Evolutionary conservation across 2,797 vertebrate genomes (phyloP).

Genomic region (Lepus oiostolus): DNA sequence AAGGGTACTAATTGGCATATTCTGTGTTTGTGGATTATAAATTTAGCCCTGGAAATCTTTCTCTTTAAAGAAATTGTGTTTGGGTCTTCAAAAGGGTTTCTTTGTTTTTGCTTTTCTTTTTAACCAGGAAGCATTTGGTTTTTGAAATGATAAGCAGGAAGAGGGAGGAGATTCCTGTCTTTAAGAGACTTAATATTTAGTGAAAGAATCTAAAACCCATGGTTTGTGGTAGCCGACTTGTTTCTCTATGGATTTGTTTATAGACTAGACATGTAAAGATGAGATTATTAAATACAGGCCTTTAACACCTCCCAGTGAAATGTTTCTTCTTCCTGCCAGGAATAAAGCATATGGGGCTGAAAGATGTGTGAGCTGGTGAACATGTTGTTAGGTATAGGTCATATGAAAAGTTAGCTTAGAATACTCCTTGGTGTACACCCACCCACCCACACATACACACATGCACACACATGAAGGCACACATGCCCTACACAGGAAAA

Average conservation of each 20-base stretch:
- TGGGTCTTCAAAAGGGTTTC: neutral
- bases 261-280: neutral
- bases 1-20: neutral
- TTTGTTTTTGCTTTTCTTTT: slow-evolving; percentile 24
- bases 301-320: neutral
- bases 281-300: neutral
- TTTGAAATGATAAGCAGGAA: neutral
- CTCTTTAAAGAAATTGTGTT: slow-evolving; percentile 17
- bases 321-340: slow-evolving; percentile 18
- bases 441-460: no score
- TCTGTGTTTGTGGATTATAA: neutral
- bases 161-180: neutral
- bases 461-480: neutral
- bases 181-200: slow-evolving; percentile 16
- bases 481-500: neutral
- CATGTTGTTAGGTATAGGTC: neutral
- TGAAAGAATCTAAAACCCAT: neutral
- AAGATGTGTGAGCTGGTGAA: neutral
- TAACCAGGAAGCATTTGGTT: neutral
- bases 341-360: neutral
- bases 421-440: neutral
- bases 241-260: neutral
- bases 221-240: neutral
- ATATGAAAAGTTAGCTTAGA: neutral
- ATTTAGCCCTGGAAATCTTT: slow-evolving; percentile 28